Conservation (phyloP, 64 coral and sea anemone species). For the Cladopsammia gracilis region DNA sequence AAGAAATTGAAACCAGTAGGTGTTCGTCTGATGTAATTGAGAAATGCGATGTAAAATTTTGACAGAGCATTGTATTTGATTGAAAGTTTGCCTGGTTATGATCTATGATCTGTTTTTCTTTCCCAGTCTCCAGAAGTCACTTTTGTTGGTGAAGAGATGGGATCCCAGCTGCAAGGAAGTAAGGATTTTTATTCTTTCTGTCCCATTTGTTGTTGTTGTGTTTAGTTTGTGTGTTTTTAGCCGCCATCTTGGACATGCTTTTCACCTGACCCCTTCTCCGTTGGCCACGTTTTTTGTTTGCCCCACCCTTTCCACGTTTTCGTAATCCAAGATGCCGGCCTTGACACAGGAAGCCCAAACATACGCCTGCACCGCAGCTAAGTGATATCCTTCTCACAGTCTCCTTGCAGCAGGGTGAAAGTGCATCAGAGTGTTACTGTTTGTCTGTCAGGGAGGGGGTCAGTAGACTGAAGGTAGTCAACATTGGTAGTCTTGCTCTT, state of each 20-base stretch:
- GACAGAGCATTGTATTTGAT: no score
- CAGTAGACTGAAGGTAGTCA: constrained; percentile 78
- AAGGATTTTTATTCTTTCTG: background rate
- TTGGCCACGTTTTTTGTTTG: no score
- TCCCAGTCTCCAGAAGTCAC: constrained; percentile 80
- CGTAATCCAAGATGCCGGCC: no score
- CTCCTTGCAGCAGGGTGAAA: constrained; percentile 93
- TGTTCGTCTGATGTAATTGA: no score
- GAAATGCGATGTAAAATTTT: no score
- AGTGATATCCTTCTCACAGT: constrained; percentile 60
- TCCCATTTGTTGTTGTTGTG: background rate
- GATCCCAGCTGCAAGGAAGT: constrained; percentile 79
- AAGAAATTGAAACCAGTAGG: no score
- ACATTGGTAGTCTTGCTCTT: constrained; percentile 90
- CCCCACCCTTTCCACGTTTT: no score
- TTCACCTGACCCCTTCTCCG: no score
- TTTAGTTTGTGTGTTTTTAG: background rate
- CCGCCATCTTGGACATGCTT: background rate
- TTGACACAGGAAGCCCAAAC: no score
- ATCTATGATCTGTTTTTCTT: background rate
- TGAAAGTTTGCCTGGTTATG: no score
- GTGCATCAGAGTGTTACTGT: constrained; percentile 97
- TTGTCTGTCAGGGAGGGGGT: constrained; percentile 75
- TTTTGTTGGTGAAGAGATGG: constrained; percentile 68
- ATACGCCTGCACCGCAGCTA: no score